phyloP scores from a whole-genome alignment of 2,113 vertebrate species.

The Propithecus coquereli region DNA sequence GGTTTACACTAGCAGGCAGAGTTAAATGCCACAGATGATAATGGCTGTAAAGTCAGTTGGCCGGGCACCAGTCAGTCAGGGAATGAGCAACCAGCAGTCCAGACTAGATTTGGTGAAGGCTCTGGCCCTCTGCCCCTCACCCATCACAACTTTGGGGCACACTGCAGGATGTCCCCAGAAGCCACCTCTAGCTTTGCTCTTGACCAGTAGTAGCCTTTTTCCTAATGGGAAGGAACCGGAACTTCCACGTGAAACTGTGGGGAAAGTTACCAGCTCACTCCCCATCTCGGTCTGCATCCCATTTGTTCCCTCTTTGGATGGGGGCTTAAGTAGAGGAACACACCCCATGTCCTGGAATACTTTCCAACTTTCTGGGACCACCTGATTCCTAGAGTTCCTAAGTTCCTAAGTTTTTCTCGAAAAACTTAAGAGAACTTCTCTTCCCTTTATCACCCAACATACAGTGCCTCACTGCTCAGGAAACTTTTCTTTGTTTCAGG shows the following conservation, averaged over 20 bases:
- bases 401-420: too few relatives aligned
- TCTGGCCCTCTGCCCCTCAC: neutral
- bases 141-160: conserved; percentile 19
- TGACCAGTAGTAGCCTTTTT: neutral
- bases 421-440: conserved; percentile 43
- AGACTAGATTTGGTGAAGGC: neutral
- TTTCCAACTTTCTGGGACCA: neutral
- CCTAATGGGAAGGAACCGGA: neutral
- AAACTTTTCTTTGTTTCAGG: conserved; percentile 75
- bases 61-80: conserved; percentile 32
- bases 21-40: conserved; percentile 75
- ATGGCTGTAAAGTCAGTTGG: conserved; percentile 61
- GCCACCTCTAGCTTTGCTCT: conserved; percentile 17
- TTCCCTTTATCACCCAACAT: neutral
- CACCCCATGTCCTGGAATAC: neutral
- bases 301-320: neutral
- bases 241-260: neutral
- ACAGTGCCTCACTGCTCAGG: neutral
- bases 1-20: conserved; percentile 85
- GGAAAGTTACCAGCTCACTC: neutral
- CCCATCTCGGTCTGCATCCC: neutral
- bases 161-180: neutral
- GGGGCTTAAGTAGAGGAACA: neutral
- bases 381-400: neutral
- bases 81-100: neutral